Base-by-base conservation (phyloP, 2,797 vertebrate species). In the Pipistrellus nathusii region DNA sequence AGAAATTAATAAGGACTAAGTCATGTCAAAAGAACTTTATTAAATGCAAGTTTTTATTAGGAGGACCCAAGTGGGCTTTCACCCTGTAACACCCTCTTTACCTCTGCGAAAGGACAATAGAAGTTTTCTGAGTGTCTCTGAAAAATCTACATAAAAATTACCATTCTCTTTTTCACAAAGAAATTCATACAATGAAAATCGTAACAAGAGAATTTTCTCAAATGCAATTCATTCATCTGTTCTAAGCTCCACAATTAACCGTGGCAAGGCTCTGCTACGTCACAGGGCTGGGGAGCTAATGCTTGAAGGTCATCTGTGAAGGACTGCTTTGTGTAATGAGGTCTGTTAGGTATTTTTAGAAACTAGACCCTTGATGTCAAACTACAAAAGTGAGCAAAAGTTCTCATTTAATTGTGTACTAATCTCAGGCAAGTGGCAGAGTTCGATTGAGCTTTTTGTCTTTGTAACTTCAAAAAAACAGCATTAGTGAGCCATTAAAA, bases 11-110 rank as follows among this genome's bases (percentile, higher is more conserved):
- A 77, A 32, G 9, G 68, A 51, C 7, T 81, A 81, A 35, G 4
- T 38, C 41, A 59, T 46, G 21, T 81, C 80, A 20, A 86, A 48
- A 83, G 71, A 85, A 53, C 1, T 44, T 30, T 18, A 57, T 44
- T 89, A 93, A 96, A 38, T 59, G 51, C 20, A 57, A 89, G 96
- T 38, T 46, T 80, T 46, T 76, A 48, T 44, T 75, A 23, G n/a
- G 66, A 8, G 30, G 66, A 71, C 25, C 38, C 48, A 53, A 30
- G 27, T 68, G 25, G 21, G 71, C 62, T 82, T 81, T 92, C 90
- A 46, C 10, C 55, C 68, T 81, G 76, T 90, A 92, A 71, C 10
- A 48, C 30, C 12, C 2, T 85, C 68, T 59, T 13, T n/a, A 51
- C 23, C 13, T n/a, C 7, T 53, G 17, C 15, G 12, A 51, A 1